phyloP scores from a whole-genome alignment of 1,140 invertebrate species.

The Drosophila fuyamai region DNA sequence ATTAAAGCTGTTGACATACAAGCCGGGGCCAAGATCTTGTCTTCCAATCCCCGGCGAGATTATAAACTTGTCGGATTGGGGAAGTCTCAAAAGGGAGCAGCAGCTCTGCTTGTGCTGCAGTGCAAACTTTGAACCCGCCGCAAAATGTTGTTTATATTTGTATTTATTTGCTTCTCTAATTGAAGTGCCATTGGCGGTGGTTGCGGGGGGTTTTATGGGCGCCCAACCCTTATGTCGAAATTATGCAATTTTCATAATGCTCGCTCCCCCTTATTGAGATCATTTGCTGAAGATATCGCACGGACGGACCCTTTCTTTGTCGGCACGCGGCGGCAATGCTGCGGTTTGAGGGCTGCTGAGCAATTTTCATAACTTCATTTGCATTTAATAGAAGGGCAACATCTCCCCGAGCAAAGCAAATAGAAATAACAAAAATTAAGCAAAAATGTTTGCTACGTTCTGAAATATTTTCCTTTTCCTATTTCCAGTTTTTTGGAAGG shows the following conservation, averaged over 20 bases:
- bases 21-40: conserved; percentile 43
- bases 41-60: conserved; percentile 18
- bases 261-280: conserved; percentile 66
- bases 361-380: conserved; percentile 81
- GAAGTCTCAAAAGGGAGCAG: conserved; percentile 24
- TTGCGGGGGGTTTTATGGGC: background rate
- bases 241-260: conserved; percentile 82
- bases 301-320: conserved; percentile 36
- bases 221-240: conserved; percentile 59
- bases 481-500: conserved; percentile 17
- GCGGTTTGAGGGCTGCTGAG: conserved; percentile 54
- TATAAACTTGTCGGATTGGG: conserved; percentile 37
- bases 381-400: conserved; percentile 51
- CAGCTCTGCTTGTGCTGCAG: background rate
- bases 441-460: conserved; percentile 37
- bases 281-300: conserved; percentile 60
- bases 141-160: conserved; percentile 67
- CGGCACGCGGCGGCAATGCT: conserved; percentile 61
- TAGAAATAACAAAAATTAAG: conserved; percentile 54
- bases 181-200: conserved; percentile 62
- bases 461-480: conserved; percentile 20
- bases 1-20: conserved; percentile 70
- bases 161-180: conserved; percentile 74
- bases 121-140: conserved; percentile 27
- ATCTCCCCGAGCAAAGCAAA: conserved; percentile 11